Conservation (phyloP, 1,140 invertebrate species). For the Drosophila kikkawai region DNA sequence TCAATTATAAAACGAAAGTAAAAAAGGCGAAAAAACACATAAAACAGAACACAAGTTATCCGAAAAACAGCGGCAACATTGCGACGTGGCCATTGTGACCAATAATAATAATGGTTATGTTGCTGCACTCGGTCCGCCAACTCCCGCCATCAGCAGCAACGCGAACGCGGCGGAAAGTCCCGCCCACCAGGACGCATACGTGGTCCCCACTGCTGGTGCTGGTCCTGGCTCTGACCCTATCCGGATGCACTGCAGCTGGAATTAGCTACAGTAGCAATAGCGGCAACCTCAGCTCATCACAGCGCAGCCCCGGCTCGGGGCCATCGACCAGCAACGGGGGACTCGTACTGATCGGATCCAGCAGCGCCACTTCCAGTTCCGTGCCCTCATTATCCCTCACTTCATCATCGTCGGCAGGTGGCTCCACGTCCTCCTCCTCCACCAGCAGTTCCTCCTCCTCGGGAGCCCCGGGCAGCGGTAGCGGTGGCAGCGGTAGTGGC, state of each 20-base stretch:
- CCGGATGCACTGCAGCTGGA: conserved; percentile 46
- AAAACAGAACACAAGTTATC: conserved; percentile 35
- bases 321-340: conserved; percentile 58
- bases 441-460: conserved; percentile 33
- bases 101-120: conserved; percentile 81
- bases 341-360: conserved; percentile 70
- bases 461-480: conserved; percentile 27
- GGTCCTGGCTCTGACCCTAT: conserved; percentile 20
- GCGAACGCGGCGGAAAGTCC: conserved; percentile 55
- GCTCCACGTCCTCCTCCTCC: conserved; percentile 22
- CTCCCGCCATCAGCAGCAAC: conserved; percentile 67
- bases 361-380: conserved; percentile 56
- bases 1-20: conserved; percentile 54
- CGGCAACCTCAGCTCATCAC: conserved; percentile 61
- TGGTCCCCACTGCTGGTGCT: conserved; percentile 22
- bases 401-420: conserved; percentile 54
- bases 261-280: conserved; percentile 63
- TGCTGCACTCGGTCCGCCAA: conserved; percentile 71
- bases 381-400: conserved; percentile 75
- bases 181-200: conserved; percentile 29
- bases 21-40: conserved; percentile 23
- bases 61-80: conserved; percentile 53
- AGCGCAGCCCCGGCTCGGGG: conserved; percentile 29
- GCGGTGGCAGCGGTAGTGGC: conserved; percentile 9
- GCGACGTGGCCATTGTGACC: conserved; percentile 73